Evolutionary conservation across 2,888 invertebrate species (phyloP).

Genomic region (Busseola fusca): DNA sequence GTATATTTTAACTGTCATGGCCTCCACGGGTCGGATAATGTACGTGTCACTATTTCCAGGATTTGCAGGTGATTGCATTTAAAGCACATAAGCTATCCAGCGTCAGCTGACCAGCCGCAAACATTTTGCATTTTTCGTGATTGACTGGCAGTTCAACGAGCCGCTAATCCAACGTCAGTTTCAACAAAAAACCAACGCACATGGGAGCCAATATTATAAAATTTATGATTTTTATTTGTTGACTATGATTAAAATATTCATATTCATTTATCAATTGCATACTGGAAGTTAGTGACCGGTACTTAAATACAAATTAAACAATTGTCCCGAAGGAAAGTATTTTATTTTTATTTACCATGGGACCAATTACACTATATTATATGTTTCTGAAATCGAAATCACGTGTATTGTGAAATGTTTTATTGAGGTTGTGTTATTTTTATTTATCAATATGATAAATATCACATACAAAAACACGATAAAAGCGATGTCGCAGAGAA

Average conservation of each 20-base stretch:
- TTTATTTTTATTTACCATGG: background rate
- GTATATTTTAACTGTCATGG: constrained; percentile 44
- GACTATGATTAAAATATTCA: background rate
- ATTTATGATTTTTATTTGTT: constrained; percentile 17
- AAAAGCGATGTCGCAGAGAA: constrained; percentile 30
- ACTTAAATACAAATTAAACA: background rate
- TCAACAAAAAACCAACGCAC: constrained; percentile 30
- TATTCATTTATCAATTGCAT: no score
- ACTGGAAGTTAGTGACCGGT: background rate
- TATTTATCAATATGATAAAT: constrained; percentile 30
- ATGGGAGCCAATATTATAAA: constrained; percentile 4
- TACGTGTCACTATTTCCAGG: constrained; percentile 37
- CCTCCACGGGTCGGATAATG: constrained; percentile 29
- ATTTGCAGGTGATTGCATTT: constrained; percentile 61
- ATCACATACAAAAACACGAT: constrained; percentile 22
- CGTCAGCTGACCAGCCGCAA: constrained; percentile 51
- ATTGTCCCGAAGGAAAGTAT: background rate
- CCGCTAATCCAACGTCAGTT: constrained; percentile 54
- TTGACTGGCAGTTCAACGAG: constrained; percentile 64
- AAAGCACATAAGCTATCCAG: constrained; percentile 60
- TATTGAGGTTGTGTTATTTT: constrained; percentile 13
- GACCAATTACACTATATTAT: background rate
- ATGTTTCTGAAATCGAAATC: constrained; percentile 6
- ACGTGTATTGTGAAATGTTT: background rate
- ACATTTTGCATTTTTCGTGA: constrained; percentile 66